Evolutionary conservation across 2,888 invertebrate species (phyloP), one percentile per base, ranked within the genome.

Genomic region (Muscina levida): DNA sequence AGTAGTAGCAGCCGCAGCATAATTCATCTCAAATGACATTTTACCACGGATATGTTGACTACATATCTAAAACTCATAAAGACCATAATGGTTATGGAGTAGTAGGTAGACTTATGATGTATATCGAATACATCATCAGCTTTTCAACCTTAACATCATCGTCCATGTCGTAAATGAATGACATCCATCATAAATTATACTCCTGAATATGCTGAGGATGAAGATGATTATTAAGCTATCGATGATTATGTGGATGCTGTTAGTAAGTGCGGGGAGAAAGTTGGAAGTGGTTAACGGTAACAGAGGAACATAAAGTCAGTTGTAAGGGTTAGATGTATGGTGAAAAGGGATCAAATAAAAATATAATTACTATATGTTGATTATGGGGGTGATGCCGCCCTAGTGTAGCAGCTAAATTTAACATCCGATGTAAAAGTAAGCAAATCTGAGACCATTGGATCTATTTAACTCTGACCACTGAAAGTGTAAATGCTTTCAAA

Each of bases 1-100:
- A 31, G 31, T 8, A 31, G 31, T 8, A 31, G 31, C 31, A 31
- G 3, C 31, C 3, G n/a, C 22, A 62, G 62, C 67, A 67, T 81
- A 77, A 81, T 77, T 75, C 77, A 77, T 65, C 24, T n/a, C 74
- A 56, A 75, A 75, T 57, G 72, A 66, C 72, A 75, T 72, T 59
- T 68, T 57, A 44, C 42, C 62, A 57, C 31, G 2, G 37, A 39
- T 62, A 62, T 62, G 42, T 19, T 53, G 11, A 15, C 22, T 3
- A 42, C 11, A 17, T 39, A 42, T 22, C 42, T 13, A 2, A 62
- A 62, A 62, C 1, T 13, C 42, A 42, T 39, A 62, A 39, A 42
- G 22, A 42, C 15, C 59, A 53, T 10, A 19, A 22, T 56, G 22
- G 11, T n/a, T 8, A 15, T 1, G 3, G 13, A 4, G 11, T 11